Evolutionary conservation across 2,113 vertebrate genomes (phyloP).

Genomic region (Butastur rufipennis): DNA sequence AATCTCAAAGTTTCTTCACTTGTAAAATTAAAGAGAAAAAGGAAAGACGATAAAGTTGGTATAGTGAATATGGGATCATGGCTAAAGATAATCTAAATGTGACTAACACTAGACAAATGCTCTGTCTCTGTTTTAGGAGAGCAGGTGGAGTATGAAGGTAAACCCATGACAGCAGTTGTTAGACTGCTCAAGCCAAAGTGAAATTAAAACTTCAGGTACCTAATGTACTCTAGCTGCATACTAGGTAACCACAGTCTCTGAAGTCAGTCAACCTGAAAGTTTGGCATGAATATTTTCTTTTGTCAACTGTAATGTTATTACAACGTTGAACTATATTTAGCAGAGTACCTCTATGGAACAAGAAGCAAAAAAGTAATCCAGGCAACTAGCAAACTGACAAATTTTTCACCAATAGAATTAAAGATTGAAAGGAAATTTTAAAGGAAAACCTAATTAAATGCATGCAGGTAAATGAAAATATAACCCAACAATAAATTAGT

Average conservation of each 20-base stretch:
- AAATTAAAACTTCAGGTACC: not conserved
- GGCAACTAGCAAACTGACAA: not conserved
- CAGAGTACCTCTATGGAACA: not conserved
- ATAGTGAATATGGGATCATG: not conserved
- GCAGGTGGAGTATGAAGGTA: not conserved
- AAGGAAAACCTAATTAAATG: not conserved
- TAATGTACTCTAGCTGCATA: not conserved
- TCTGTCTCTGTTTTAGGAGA: not conserved
- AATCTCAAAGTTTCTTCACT: not conserved
- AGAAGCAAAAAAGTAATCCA: not conserved
- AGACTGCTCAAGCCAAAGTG: not conserved
- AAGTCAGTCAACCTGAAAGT: not conserved
- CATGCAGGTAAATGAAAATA: not conserved
- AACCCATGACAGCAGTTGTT: not conserved
- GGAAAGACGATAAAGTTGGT: not conserved
- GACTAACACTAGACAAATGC: not conserved
- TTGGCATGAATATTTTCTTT: not conserved
- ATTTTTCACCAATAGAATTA: not conserved
- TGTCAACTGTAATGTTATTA: not conserved
- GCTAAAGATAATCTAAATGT: not conserved
- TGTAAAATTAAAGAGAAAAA: not conserved
- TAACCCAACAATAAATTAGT: not conserved
- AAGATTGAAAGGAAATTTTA: not conserved
- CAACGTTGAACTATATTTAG: not conserved
- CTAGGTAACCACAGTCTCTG: not conserved